These are phyloP conservation scores for Pandion haliaetus DNA, from an alignment of 2,113 vertebrate genomes.

Conservation along the genomic window DNA sequence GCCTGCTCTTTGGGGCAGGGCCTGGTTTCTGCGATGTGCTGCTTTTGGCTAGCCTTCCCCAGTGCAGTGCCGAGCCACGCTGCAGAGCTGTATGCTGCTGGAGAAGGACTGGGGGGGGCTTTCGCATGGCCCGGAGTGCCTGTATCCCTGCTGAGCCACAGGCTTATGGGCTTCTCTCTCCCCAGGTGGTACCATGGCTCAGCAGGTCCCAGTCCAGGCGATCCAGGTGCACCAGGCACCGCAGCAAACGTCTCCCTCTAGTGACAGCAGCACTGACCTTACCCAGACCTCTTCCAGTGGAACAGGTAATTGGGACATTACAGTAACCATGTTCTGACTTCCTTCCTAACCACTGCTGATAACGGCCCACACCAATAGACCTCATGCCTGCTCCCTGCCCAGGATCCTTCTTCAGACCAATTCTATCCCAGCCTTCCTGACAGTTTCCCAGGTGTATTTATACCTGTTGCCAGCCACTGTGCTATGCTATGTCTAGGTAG, in stretches of 20 bases:
- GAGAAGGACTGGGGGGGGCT: not conserved
- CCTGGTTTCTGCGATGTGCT: not conserved
- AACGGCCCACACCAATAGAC: not conserved
- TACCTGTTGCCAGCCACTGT: not conserved
- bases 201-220: slow-evolving; percentile 93
- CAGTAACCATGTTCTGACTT: not conserved
- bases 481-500: not conserved
- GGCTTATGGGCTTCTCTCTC: slow-evolving; percentile 29
- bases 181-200: slow-evolving; percentile 86
- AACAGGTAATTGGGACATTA: slow-evolving; percentile 77
- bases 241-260: slow-evolving; percentile 83
- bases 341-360: not conserved
- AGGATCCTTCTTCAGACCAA: not conserved
- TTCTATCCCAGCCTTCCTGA: not conserved
- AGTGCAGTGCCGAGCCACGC: not conserved
- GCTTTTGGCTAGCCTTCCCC: not conserved
- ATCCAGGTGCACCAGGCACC: slow-evolving; percentile 93
- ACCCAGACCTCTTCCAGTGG: slow-evolving; percentile 90
- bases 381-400: not conserved
- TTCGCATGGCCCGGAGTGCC: not conserved
- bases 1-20: not conserved
- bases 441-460: not conserved
- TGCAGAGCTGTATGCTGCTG: not conserved
- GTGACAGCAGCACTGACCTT: slow-evolving; percentile 91
- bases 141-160: not conserved